These are phyloP conservation scores for Bungarus multicinctus DNA, from an alignment of 2,113 vertebrate genomes.

Conservation along the genomic window DNA sequence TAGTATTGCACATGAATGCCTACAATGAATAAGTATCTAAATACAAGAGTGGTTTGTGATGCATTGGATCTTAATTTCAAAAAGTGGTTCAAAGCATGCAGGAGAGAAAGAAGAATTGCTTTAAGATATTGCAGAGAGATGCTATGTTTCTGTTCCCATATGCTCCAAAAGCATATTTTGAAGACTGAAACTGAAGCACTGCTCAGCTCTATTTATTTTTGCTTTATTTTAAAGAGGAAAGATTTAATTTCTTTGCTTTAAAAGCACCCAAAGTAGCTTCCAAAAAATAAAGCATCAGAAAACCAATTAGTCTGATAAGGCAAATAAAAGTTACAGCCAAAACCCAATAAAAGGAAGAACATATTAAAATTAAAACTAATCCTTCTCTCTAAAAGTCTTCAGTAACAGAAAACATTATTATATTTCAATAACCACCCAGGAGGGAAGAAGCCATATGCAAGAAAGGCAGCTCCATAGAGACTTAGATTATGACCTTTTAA, in stretches of 20 bases:
- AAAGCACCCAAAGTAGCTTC: not conserved
- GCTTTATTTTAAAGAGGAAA: not conserved
- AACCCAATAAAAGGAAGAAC: not conserved
- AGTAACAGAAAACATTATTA: not conserved
- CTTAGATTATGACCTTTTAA: not conserved
- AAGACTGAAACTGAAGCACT: not conserved
- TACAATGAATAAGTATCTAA: not conserved
- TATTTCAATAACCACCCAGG: not conserved
- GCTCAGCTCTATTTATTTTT: not conserved
- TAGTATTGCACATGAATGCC: not conserved
- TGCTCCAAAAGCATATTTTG: not conserved
- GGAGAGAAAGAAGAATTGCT: not conserved
- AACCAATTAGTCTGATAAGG: not conserved
- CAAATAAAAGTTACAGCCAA: not conserved
- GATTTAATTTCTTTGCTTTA: not conserved
- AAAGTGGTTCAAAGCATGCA: not conserved
- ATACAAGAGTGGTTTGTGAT: not conserved
- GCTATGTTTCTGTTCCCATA: not conserved
- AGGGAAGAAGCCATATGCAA: not conserved
- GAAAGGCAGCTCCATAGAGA: not conserved
- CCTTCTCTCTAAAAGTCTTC: not conserved
- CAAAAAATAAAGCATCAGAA: not conserved
- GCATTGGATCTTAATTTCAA: not conserved
- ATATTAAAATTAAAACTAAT: not conserved
- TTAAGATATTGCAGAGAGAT: not conserved